These are phyloP conservation scores for Vesta saturnalis DNA, from an alignment of 2,888 invertebrate species.

Conservation along the genomic window DNA sequence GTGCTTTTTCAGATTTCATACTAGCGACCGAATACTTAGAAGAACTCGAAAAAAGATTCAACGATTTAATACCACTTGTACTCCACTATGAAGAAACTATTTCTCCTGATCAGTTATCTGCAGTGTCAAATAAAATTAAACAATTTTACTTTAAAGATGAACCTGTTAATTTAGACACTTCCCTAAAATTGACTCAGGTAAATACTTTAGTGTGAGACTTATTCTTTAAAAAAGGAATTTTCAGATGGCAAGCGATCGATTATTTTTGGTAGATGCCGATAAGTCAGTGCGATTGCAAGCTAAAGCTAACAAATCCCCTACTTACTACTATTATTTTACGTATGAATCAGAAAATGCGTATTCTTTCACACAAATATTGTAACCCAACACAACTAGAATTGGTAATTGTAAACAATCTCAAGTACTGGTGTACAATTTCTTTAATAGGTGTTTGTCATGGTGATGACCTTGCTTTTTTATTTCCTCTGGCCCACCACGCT, in stretches of 20 bases:
- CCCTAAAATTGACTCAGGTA: constrained; percentile 41
- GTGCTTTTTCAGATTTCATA: background rate
- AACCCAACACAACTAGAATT: background rate
- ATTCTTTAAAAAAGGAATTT: background rate
- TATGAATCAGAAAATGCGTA: constrained; percentile 48
- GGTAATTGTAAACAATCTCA: constrained; percentile 16
- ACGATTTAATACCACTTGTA: constrained; percentile 68
- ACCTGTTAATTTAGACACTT: constrained; percentile 58
- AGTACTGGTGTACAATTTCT: no score
- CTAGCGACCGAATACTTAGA: constrained; percentile 13
- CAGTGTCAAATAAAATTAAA: constrained; percentile 66
- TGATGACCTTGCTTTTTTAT: constrained; percentile 65
- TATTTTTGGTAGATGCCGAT: constrained; percentile 67
- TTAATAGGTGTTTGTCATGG: constrained; percentile 64
- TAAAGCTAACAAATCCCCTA: constrained; percentile 64
- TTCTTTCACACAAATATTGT: constrained; percentile 8
- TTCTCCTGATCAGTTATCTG: constrained; percentile 60
- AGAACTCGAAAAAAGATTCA: constrained; percentile 68
- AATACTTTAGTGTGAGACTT: background rate
- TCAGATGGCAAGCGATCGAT: constrained; percentile 70
- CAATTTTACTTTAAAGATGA: constrained; percentile 67
- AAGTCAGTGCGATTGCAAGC: constrained; percentile 68
- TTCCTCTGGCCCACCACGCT: constrained; percentile 53
- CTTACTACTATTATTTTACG: constrained; percentile 69
- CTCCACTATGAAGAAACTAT: constrained; percentile 72